phyloP scores from a whole-genome alignment of 1,140 invertebrate genomes.

The Calliopsis andreniformis region DNA sequence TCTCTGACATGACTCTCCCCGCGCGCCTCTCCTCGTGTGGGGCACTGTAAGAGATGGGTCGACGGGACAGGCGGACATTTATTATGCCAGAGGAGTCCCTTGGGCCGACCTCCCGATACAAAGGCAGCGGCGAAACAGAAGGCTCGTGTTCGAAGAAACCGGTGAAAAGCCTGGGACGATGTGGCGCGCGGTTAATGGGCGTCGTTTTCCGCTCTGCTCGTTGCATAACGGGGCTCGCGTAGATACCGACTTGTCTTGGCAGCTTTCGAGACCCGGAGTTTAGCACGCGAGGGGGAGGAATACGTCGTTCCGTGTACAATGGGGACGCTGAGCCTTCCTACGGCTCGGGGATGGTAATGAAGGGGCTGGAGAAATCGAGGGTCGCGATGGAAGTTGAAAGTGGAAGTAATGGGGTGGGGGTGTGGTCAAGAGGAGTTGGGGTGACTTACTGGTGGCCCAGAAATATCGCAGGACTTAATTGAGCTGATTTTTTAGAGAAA shows the following conservation, averaged over 20 bases:
- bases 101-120: slow-evolving; percentile 31
- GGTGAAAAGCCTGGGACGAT: slow-evolving; percentile 11
- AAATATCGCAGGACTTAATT: no score
- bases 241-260: background rate
- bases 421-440: no score
- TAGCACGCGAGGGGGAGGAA: background rate
- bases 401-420: no score
- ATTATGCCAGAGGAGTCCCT: slow-evolving; percentile 43
- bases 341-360: no score
- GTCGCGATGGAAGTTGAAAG: no score
- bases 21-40: no score
- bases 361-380: no score
- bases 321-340: no score
- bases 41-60: slow-evolving; percentile 49
- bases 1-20: no score
- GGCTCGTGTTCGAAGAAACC: background rate
- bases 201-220: slow-evolving; percentile 12
- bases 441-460: no score
- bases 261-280: background rate
- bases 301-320: no score
- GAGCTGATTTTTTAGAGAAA: no score
- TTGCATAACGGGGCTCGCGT: background rate
- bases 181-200: slow-evolving; percentile 11
- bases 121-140: slow-evolving; percentile 12
- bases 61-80: slow-evolving; percentile 51